These are phyloP conservation scores for Drosophila paulistorum DNA, from an alignment of 1,140 invertebrate species.

Conservation along the genomic window DNA sequence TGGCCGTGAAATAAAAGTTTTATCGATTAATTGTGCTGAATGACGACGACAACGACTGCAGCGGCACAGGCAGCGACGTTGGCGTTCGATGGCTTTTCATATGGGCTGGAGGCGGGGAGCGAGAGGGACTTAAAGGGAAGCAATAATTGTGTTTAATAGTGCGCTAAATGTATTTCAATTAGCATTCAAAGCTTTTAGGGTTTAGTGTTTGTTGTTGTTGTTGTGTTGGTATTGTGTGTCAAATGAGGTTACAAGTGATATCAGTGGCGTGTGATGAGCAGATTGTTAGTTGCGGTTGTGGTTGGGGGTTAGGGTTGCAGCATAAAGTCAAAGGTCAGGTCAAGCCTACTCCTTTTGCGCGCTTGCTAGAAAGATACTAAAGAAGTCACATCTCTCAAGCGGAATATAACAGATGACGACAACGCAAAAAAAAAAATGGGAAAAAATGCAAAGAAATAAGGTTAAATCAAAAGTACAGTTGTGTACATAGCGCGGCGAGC, in stretches of 20 bases:
- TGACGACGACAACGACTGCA: conserved; percentile 15
- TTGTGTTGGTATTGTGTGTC: conserved; percentile 35
- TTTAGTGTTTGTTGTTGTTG: conserved; percentile 25
- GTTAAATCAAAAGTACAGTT: conserved; percentile 82
- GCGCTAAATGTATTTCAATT: conserved; percentile 78
- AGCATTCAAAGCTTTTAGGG: conserved; percentile 50
- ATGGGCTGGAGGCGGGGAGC: neutral
- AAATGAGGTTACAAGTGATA: conserved; percentile 36
- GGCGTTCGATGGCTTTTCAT: conserved; percentile 26
- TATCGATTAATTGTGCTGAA: conserved; percentile 56
- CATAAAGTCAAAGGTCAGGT: conserved; percentile 9
- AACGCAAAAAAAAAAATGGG: conserved; percentile 44
- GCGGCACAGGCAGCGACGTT: too few relatives aligned
- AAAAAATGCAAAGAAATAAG: conserved; percentile 74
- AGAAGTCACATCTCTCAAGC: conserved; percentile 7
- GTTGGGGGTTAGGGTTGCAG: neutral
- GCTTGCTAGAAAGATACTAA: neutral
- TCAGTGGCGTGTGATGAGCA: conserved; percentile 16
- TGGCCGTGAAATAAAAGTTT: conserved; percentile 28
- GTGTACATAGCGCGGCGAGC: conserved; percentile 78
- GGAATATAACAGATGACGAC: conserved; percentile 38
- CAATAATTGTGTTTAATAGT: conserved; percentile 77
- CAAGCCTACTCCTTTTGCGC: conserved; percentile 19
- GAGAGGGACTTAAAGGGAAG: neutral
- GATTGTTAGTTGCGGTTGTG: neutral